These are phyloP conservation scores for Protobothrops mucrosquamatus DNA, from an alignment of 2,113 vertebrate species.

Conservation along the genomic window DNA sequence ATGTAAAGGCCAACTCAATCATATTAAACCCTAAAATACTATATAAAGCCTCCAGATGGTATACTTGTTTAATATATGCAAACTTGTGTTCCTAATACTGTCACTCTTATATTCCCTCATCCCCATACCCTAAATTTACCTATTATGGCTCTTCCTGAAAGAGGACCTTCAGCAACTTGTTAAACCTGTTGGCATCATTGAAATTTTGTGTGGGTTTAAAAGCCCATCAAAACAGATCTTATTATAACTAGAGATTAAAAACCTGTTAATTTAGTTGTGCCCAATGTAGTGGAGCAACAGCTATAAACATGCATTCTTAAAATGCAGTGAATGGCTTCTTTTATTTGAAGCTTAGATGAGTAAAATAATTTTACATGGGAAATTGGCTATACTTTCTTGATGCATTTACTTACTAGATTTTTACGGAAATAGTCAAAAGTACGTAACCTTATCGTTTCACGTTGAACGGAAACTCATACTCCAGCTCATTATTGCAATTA, in stretches of 20 bases:
- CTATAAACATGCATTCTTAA: conserved; percentile 17
- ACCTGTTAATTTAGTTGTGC: conserved; percentile 9
- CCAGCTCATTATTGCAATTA: background rate
- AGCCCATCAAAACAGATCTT: conserved; percentile 20
- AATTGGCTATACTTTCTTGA: background rate
- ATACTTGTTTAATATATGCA: conserved; percentile 21
- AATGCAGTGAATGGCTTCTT: conserved; percentile 12
- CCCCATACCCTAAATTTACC: conserved; percentile 19
- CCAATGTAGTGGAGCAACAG: conserved; percentile 5
- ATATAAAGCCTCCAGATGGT: conserved; percentile 39
- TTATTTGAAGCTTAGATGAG: background rate
- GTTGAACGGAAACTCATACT: background rate
- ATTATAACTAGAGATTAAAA: conserved; percentile 21
- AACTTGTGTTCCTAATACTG: conserved; percentile 30
- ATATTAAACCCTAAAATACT: conserved; percentile 23
- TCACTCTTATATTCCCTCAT: conserved; percentile 33
- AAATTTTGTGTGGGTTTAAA: conserved; percentile 32
- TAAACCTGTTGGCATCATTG: conserved; percentile 24
- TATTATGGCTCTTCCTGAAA: conserved; percentile 26
- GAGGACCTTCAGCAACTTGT: conserved; percentile 33
- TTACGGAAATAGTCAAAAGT: background rate
- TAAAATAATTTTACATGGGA: background rate
- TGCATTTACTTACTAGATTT: background rate
- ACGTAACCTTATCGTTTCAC: background rate
- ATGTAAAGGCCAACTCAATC: conserved; percentile 4